Evolutionary conservation across 2,888 invertebrate species (phyloP).

Genomic region (Drosophila sordidapex): DNA sequence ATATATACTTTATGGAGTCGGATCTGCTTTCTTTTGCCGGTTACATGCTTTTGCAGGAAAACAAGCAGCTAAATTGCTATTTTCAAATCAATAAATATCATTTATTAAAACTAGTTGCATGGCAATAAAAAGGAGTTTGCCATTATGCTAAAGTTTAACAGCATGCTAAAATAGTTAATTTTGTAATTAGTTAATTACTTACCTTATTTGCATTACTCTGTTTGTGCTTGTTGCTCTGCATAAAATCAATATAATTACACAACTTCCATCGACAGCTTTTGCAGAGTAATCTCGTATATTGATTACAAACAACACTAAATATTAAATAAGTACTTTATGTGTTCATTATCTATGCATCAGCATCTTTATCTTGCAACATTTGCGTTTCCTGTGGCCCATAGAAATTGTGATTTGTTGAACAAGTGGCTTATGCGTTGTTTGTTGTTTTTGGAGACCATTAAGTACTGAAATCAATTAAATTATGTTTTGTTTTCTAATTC

Average conservation of each 20-base stretch:
- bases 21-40: not conserved
- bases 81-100: not conserved
- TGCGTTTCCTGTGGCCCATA: slow-evolving; percentile 15
- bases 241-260: not conserved
- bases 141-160: not conserved
- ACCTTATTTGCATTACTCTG: not conserved
- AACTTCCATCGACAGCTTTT: not conserved
- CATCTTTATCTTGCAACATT: slow-evolving; percentile 10
- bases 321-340: slow-evolving; percentile 39
- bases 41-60: not conserved
- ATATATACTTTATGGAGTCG: fast-evolving
- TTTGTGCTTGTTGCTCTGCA: not conserved
- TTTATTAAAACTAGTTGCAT: not conserved
- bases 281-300: slow-evolving; percentile 8
- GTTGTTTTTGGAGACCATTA: slow-evolving; percentile 2
- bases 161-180: not conserved
- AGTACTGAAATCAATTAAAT: slow-evolving; percentile 47
- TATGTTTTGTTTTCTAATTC: slow-evolving; percentile 55
- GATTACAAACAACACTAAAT: slow-evolving; percentile 4
- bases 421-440: not conserved
- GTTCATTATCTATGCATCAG: not conserved
- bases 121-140: not conserved
- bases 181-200: not conserved
- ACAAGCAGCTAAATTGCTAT: not conserved
- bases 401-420: slow-evolving; percentile 20